A percentile compares a stretch with the other conserved stretches of the same genome.
Evolutionary conservation across 2,888 invertebrate species (phyloP).

Genomic region (Acrobasis suavella): DNA sequence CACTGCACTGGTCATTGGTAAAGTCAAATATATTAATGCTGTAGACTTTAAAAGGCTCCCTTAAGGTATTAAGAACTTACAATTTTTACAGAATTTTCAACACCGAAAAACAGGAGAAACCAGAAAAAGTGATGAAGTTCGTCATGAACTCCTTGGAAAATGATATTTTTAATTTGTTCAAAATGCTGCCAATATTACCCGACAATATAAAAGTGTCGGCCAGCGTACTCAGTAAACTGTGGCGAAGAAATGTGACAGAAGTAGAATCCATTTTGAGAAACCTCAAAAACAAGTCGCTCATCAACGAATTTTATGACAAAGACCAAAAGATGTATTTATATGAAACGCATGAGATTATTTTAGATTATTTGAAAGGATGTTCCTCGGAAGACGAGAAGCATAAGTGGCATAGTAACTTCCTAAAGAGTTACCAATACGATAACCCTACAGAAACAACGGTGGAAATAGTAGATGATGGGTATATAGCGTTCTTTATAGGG

Average conservation of each 20-base stretch:
- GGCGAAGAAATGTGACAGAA: slow-evolving; percentile 62
- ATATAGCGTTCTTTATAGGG: slow-evolving; percentile 87
- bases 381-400: slow-evolving; percentile 63
- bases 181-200: slow-evolving; percentile 85
- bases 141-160: slow-evolving; percentile 83
- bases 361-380: slow-evolving; percentile 83
- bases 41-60: too few relatives aligned
- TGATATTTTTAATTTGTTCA: slow-evolving; percentile 77
- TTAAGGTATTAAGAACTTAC: not conserved
- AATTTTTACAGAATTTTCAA: slow-evolving; percentile 20
- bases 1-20: too few relatives aligned
- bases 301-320: slow-evolving; percentile 84
- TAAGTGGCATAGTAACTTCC: slow-evolving; percentile 81
- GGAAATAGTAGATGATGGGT: slow-evolving; percentile 86
- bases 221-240: slow-evolving; percentile 73
- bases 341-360: slow-evolving; percentile 86
- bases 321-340: slow-evolving; percentile 84
- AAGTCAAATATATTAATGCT: too few relatives aligned
- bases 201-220: slow-evolving; percentile 87
- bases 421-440: slow-evolving; percentile 81
- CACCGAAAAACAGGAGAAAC: slow-evolving; percentile 44
- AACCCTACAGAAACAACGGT: slow-evolving; percentile 75
- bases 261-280: slow-evolving; percentile 85
- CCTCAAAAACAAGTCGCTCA: slow-evolving; percentile 85
- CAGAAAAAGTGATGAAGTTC: slow-evolving; percentile 80